phyloP scores from a whole-genome alignment of 2,113 vertebrate genomes.

The Gambusia holbrooki region DNA sequence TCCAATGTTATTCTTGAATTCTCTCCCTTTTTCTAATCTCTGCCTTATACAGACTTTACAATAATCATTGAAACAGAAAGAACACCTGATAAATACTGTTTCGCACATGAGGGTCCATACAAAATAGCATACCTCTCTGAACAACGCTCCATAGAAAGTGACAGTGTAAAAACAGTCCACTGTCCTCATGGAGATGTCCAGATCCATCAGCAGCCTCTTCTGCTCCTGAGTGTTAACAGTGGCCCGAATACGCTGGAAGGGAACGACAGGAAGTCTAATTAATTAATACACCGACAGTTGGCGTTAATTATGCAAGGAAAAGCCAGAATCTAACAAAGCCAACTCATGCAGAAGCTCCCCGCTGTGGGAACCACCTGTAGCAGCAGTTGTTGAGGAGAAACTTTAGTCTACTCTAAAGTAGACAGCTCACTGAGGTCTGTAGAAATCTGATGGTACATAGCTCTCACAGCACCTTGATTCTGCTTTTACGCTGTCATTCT shows the following conservation, averaged over 20 bases:
- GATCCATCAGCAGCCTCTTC: slow-evolving; percentile 94
- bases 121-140: slow-evolving; percentile 88
- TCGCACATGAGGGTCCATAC: neutral
- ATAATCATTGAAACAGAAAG: neutral
- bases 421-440: neutral
- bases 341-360: neutral
- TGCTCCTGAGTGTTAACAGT: slow-evolving; percentile 97
- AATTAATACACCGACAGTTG: neutral
- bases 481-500: too few relatives aligned
- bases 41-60: neutral
- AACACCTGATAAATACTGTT: neutral
- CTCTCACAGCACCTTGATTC: too few relatives aligned
- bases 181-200: slow-evolving; percentile 97
- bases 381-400: neutral
- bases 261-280: neutral
- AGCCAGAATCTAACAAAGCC: neutral
- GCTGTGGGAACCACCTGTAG: neutral
- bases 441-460: too few relatives aligned
- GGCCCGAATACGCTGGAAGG: slow-evolving; percentile 88
- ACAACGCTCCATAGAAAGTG: slow-evolving; percentile 94
- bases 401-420: too few relatives aligned
- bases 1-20: neutral
- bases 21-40: neutral
- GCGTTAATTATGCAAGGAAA: neutral
- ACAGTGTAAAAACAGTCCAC: slow-evolving; percentile 96